Percentiles rank a stretch among this genome's conserved stretches.
Conservation (phyloP, 2,113 vertebrate genomes). For the Caranx melampygus region DNA sequence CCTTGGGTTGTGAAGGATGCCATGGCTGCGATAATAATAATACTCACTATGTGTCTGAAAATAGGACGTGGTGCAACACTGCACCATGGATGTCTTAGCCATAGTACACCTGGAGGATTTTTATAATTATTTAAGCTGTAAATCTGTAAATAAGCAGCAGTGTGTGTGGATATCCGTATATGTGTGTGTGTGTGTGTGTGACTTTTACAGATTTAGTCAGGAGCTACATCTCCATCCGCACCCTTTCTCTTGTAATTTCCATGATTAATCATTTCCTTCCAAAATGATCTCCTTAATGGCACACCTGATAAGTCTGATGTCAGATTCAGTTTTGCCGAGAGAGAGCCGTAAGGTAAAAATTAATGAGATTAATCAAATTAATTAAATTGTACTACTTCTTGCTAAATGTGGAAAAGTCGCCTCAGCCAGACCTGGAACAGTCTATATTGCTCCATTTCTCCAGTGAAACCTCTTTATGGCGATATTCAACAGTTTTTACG, state of each 20-base stretch:
- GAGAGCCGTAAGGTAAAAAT: constrained; percentile 64
- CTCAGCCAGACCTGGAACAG: constrained; percentile 14
- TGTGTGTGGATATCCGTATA: neutral
- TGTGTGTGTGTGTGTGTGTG: neutral
- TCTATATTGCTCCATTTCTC: constrained; percentile 19
- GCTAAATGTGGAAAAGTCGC: constrained; percentile 39
- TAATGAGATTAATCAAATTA: constrained; percentile 73
- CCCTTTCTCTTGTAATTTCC: constrained; percentile 34
- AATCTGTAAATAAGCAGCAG: neutral
- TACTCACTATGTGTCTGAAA: constrained; percentile 48
- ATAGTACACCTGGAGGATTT: constrained; percentile 4
- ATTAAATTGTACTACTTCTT: constrained; percentile 54
- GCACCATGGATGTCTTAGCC: constrained; percentile 6
- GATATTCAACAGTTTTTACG: constrained; percentile 43
- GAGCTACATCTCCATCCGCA: constrained; percentile 1
- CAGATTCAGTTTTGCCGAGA: constrained; percentile 58
- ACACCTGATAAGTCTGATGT: constrained; percentile 67
- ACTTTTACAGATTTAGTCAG: neutral
- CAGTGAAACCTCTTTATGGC: constrained; percentile 36
- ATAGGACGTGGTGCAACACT: constrained; percentile 47
- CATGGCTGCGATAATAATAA: constrained; percentile 51
- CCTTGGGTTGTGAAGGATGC: constrained; percentile 70
- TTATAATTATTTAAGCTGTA: constrained; percentile 12
- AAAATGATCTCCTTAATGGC: constrained; percentile 64
- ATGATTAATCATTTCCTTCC: constrained; percentile 57